These are phyloP conservation scores for Caerostris darwini DNA, from an alignment of 1,140 invertebrate genomes.

Conservation along the genomic window DNA sequence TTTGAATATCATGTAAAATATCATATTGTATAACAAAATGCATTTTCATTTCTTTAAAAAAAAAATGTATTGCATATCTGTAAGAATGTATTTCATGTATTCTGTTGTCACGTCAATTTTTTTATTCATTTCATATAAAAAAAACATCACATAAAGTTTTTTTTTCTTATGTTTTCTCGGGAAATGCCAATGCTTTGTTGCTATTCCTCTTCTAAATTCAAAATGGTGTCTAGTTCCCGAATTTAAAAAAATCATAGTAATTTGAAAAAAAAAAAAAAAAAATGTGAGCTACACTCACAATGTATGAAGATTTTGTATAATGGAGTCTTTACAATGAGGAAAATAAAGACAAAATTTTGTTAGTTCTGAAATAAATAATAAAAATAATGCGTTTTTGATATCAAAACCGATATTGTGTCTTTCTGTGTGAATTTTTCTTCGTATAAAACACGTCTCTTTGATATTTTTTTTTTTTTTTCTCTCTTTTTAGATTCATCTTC, in stretches of 20 bases:
- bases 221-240: slow-evolving; percentile 44
- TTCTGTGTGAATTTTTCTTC: no score
- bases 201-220: not conserved
- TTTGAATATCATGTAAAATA: slow-evolving; percentile 14
- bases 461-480: no score
- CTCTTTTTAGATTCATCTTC: no score
- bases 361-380: slow-evolving; percentile 59
- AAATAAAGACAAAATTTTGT: slow-evolving; percentile 41
- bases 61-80: not conserved
- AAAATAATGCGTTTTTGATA: slow-evolving; percentile 33
- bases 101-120: not conserved
- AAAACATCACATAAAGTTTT: not conserved
- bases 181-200: not conserved
- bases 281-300: slow-evolving; percentile 31
- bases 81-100: not conserved
- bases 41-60: not conserved
- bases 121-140: not conserved
- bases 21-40: not conserved
- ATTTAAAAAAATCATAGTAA: slow-evolving; percentile 8
- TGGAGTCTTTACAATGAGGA: slow-evolving; percentile 45
- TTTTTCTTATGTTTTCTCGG: not conserved
- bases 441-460: no score
- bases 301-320: slow-evolving; percentile 29
- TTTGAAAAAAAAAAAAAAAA: not conserved
- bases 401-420: no score